Evolutionary conservation across 1,140 invertebrate genomes (phyloP), one percentile per base, ranked within the genome.

Genomic region (Patella vulgata): DNA sequence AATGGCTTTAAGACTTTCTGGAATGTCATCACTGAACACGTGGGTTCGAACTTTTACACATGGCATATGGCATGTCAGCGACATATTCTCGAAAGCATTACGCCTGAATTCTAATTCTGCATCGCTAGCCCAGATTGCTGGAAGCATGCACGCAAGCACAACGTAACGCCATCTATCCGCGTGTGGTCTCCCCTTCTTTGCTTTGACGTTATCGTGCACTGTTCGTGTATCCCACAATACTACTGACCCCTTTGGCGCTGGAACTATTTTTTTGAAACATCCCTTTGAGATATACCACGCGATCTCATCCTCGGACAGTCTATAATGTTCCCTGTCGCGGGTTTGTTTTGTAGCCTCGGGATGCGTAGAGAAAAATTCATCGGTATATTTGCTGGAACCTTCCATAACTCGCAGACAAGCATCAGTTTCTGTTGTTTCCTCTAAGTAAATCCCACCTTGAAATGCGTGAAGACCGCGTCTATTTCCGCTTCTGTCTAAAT

Each of bases 171-270:
- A 71, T n/a, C 64, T 63, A 43, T 66, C 62, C 0, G 46, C 25
- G 27, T 68, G 23, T 28, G 53, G 47, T 36, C 69, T 19, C 3
- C 59, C 66, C 14, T 30, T 43, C 51, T 54, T 47, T 14, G 70
- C 70, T 31, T 47, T 30, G 9, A 61, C 64, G 36, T 68, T 74
- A 2, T 59, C 73, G 39, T 74, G 70, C 11, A 72, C 57, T 0
- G 66, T 39, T 48, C 73, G 27, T 0, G 70, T 70, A 48, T 74
- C 73, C 73, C 73, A 74, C 14, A 74, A 27, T 36, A 74, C 64
- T 33, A 74, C 58, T 21, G 64, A 66, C 11, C 73, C 73, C 52
- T 72, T 72, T 9, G 70, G 70, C 5, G 68, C 70, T 11, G 73
- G 59, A 43, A 74, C 31, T 42, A 62, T 44, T n/a, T 39, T 52